Evolutionary conservation across 2,113 vertebrate species (phyloP).

Genomic region (Haplochromis vanheusdeni): DNA sequence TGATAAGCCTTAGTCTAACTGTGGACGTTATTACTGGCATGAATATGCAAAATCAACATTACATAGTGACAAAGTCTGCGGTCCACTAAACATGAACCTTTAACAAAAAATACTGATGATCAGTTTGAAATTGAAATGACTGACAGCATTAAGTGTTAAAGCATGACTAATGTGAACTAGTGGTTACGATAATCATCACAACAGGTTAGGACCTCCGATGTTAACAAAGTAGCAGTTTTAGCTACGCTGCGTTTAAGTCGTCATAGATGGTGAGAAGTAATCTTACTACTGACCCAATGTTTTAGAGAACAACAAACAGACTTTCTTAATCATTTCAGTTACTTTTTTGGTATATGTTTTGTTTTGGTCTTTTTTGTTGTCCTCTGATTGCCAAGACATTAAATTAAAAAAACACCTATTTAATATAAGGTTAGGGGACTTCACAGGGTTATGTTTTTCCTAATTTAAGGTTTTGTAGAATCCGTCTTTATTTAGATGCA

Average conservation of each 20-base stretch:
- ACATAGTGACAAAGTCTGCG: not conserved
- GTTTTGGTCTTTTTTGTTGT: not conserved
- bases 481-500: not conserved
- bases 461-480: not conserved
- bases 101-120: not conserved
- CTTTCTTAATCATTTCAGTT: not conserved
- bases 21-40: not conserved
- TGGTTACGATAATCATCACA: not conserved
- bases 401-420: not conserved
- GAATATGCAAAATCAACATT: not conserved
- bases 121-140: not conserved
- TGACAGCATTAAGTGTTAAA: not conserved
- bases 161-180: not conserved
- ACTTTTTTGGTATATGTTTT: not conserved
- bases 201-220: not conserved
- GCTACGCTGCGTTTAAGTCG: fast-evolving
- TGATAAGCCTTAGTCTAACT: not conserved
- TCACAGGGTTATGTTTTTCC: not conserved
- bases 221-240: not conserved
- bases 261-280: not conserved
- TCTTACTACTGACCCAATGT: not conserved
- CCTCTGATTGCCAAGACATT: not conserved
- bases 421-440: not conserved
- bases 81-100: not conserved
- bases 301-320: not conserved